Conservation (phyloP, 2,888 invertebrate genomes). For the Brachyptera putata region DNA sequence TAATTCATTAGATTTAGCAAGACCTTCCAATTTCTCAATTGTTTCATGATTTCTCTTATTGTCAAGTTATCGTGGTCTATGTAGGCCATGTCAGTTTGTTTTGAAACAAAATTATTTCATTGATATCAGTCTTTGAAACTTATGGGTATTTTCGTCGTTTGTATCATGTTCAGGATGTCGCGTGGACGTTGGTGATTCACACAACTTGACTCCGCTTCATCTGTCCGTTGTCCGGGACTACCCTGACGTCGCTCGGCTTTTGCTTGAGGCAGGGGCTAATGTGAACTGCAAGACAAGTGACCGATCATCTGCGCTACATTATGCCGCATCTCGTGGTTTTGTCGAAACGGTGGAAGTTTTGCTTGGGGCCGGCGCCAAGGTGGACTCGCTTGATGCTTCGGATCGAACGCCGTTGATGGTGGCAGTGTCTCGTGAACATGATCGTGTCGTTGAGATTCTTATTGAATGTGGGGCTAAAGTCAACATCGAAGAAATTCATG, state of each 20-base stretch:
- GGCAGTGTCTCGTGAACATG: conserved; percentile 45
- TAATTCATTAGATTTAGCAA: too few species aligned
- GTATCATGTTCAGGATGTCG: conserved; percentile 59
- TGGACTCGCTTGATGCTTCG: conserved; percentile 57
- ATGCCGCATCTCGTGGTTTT: conserved; percentile 56
- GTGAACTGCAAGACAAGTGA: conserved; percentile 58
- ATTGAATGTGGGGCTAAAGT: conserved; percentile 42
- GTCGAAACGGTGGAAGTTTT: conserved; percentile 53
- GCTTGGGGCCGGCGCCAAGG: conserved; percentile 52
- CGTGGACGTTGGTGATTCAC: conserved; percentile 60
- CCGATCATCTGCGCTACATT: conserved; percentile 58
- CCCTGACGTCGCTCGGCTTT: conserved; percentile 50
- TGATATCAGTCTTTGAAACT: too few species aligned
- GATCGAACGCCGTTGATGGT: conserved; percentile 51
- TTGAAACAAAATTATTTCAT: too few species aligned
- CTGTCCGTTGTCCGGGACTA: conserved; percentile 59
- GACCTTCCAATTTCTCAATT: too few species aligned
- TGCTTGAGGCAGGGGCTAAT: conserved; percentile 48
- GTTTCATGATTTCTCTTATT: too few species aligned
- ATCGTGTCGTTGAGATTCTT: conserved; percentile 44
- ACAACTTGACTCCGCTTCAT: conserved; percentile 65
- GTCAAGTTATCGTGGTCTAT: too few species aligned
- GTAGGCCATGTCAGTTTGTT: too few species aligned
- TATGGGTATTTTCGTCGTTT: too few species aligned
- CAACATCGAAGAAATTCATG: conserved; percentile 60